Evolutionary conservation across 2,888 invertebrate species (phyloP).

Genomic region (Trimorus sp.): DNA sequence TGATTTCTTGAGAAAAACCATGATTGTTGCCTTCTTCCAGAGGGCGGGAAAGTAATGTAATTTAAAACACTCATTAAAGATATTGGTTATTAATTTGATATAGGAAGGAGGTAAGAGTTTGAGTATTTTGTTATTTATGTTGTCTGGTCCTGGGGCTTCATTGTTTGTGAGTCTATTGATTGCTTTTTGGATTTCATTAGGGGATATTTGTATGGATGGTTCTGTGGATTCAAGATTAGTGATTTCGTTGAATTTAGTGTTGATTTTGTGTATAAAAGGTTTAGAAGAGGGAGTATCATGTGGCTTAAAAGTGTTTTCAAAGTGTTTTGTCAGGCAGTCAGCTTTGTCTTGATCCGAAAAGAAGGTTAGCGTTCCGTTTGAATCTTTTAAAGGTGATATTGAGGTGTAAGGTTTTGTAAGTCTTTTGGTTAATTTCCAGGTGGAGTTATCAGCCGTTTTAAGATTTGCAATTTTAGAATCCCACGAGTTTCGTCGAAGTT

Average conservation of each 20-base stretch:
- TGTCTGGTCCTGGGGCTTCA: slow-evolving; percentile 21
- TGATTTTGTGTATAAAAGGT: not conserved
- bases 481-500: not conserved
- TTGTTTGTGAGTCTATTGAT: slow-evolving; percentile 13
- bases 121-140: slow-evolving; percentile 5
- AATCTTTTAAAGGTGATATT: too few species aligned
- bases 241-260: not conserved
- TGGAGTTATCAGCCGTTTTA: too few species aligned
- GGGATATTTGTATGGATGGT: not conserved
- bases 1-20: slow-evolving; percentile 12
- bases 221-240: not conserved
- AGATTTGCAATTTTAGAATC: too few species aligned
- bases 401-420: too few species aligned
- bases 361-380: too few species aligned
- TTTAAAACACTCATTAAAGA: slow-evolving; percentile 35
- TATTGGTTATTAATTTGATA: not conserved
- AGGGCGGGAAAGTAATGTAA: slow-evolving; percentile 16
- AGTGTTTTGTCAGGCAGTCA: too few species aligned
- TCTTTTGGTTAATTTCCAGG: too few species aligned
- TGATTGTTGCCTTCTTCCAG: slow-evolving; percentile 26
- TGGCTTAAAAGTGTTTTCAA: too few species aligned
- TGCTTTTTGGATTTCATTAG: not conserved
- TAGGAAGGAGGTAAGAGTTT: slow-evolving; percentile 11
- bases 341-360: too few species aligned
- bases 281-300: too few species aligned